A percentile compares a stretch with the other conserved stretches of the same genome.
These are phyloP conservation scores for Epicauta chinensis DNA, from an alignment of 1,140 invertebrate genomes.

Conservation along the genomic window DNA sequence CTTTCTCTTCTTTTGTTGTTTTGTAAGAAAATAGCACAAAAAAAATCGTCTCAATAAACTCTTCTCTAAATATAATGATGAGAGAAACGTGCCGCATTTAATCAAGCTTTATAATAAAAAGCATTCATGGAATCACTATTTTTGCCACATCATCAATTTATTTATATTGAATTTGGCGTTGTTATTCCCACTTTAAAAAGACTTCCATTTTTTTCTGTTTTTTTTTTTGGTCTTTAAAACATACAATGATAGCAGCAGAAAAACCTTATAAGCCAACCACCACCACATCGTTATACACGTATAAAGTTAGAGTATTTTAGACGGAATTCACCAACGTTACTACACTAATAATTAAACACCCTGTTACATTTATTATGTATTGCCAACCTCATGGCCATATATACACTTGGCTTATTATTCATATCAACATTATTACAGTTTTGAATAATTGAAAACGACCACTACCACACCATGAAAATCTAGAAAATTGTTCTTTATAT, in stretches of 20 bases:
- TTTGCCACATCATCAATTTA: too few species aligned
- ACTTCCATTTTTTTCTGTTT: too few species aligned
- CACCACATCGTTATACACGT: neutral
- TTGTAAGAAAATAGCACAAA: constrained; percentile 6
- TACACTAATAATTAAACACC: constrained; percentile 31
- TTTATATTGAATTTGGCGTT: too few species aligned
- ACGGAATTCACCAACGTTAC: constrained; percentile 16
- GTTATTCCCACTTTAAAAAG: too few species aligned
- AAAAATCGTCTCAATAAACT: constrained; percentile 17
- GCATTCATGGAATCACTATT: too few species aligned
- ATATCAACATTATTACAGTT: constrained; percentile 34
- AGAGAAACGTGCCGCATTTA: constrained; percentile 12
- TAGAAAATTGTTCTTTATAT: too few species aligned
- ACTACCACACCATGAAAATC: too few species aligned
- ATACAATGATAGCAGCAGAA: too few species aligned
- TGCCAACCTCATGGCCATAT: constrained; percentile 28
- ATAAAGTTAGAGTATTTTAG: neutral
- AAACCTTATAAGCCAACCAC: neutral
- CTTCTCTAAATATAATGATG: too few species aligned
- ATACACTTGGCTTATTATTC: constrained; percentile 35
- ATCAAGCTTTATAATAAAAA: constrained; percentile 24
- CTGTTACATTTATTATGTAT: constrained; percentile 31
- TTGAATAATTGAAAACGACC: constrained; percentile 29
- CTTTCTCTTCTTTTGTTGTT: neutral
- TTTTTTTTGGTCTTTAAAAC: too few species aligned